These are phyloP conservation scores for Montifringilla adamsi DNA, from an alignment of 2,113 vertebrate species.

Conservation along the genomic window DNA sequence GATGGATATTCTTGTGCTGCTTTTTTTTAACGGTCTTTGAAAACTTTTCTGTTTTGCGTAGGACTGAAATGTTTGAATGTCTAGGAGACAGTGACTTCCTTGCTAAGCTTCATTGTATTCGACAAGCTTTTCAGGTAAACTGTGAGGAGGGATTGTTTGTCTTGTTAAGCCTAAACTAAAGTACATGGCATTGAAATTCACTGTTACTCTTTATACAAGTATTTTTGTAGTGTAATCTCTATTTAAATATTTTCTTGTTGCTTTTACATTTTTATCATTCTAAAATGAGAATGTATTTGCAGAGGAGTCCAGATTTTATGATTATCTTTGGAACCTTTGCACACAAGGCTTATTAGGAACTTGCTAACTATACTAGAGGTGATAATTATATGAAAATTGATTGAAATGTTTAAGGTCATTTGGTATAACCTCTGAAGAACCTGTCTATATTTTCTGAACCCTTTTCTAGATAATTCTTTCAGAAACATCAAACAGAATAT, in stretches of 20 bases:
- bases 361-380: not conserved
- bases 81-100: slow-evolving; percentile 91
- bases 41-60: slow-evolving; percentile 31
- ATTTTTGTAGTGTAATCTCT: not conserved
- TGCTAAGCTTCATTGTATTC: slow-evolving; percentile 93
- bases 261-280: not conserved
- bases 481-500: slow-evolving; percentile 85
- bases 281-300: not conserved
- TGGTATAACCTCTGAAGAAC: not conserved
- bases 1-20: not conserved
- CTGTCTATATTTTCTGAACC: not conserved
- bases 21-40: not conserved
- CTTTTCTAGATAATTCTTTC: slow-evolving; percentile 85
- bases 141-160: not conserved
- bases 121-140: slow-evolving; percentile 92
- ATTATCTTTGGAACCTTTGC: not conserved
- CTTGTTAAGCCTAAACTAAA: not conserved
- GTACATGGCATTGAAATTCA: not conserved
- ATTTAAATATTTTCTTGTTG: not conserved
- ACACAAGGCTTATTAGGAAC: not conserved
- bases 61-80: slow-evolving; percentile 94
- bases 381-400: not conserved
- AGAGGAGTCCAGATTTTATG: not conserved
- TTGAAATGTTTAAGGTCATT: not conserved
- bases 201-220: not conserved